Percentiles rank a stretch among this genome's conserved stretches.
Conservation (phyloP, 2,113 vertebrate genomes). For the Aphelocoma coerulescens region DNA sequence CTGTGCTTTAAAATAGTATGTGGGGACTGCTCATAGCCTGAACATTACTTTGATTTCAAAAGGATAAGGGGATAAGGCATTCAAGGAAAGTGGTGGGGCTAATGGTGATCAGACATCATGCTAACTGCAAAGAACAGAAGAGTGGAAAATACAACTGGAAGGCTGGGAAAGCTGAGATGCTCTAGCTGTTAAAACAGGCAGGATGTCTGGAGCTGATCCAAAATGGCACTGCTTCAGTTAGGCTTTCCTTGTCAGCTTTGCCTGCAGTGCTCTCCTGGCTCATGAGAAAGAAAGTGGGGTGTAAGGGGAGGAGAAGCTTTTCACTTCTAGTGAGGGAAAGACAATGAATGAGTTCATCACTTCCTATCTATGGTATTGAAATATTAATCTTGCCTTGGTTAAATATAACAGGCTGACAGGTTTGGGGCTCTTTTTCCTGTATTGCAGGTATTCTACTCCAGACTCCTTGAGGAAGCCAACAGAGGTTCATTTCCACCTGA, state of each 20-base stretch:
- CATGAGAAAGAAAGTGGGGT: neutral
- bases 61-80: neutral
- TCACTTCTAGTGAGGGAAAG: neutral
- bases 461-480: constrained; percentile 89
- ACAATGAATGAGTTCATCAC: neutral
- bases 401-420: neutral
- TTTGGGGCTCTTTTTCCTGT: constrained; percentile 13
- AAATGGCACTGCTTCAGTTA: neutral
- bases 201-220: neutral
- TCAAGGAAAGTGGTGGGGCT: neutral
- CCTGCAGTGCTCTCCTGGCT: neutral
- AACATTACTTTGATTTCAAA: neutral
- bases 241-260: neutral
- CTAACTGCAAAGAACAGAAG: neutral
- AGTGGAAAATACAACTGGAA: neutral
- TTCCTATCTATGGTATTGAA: neutral
- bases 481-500: constrained; percentile 92
- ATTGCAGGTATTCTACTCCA: constrained; percentile 86
- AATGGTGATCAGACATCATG: neutral
- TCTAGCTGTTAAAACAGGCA: neutral
- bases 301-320: neutral
- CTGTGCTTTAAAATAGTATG: neutral
- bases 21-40: neutral
- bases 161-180: neutral
- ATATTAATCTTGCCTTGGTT: neutral